Percentiles rank a stretch among this genome's conserved stretches.
Conservation (phyloP, 2,888 invertebrate species). For the Cybosia mesomella region DNA sequence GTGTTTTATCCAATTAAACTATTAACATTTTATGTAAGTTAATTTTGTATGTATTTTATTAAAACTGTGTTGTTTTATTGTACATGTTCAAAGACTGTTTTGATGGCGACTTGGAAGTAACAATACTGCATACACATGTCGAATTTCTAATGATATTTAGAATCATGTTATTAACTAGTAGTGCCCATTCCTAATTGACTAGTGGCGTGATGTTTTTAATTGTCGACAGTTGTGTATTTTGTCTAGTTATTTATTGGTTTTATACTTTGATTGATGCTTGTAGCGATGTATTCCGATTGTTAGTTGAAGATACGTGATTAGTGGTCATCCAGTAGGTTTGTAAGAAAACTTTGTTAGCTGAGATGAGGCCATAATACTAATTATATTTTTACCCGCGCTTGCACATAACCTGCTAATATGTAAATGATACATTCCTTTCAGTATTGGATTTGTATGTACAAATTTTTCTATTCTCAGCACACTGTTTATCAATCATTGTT, state of each 20-base stretch:
- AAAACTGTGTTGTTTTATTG: constrained; percentile 47
- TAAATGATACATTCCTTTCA: constrained; percentile 75
- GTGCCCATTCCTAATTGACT: constrained; percentile 7
- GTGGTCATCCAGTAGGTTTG: constrained; percentile 81
- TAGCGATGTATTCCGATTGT: constrained; percentile 48
- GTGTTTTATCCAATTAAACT: constrained; percentile 47
- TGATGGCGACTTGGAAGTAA: constrained; percentile 51
- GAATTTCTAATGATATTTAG: neutral
- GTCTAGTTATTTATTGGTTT: constrained; percentile 31
- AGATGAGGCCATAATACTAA: constrained; percentile 72
- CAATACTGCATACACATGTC: constrained; percentile 48
- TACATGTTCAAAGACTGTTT: constrained; percentile 64
- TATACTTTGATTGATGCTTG: constrained; percentile 45
- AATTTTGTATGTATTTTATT: constrained; percentile 45
- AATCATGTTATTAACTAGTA: constrained; percentile 1
- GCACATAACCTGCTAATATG: constrained; percentile 37
- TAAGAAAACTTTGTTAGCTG: constrained; percentile 78
- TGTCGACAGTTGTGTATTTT: constrained; percentile 22
- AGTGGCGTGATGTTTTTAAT: constrained; percentile 11
- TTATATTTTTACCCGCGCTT: constrained; percentile 44
- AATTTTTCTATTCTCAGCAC: constrained; percentile 46
- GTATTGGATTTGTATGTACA: constrained; percentile 70
- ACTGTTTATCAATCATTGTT: constrained; percentile 34
- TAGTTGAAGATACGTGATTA: constrained; percentile 39
- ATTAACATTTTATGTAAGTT: constrained; percentile 49